phyloP scores from a whole-genome alignment of 2,113 vertebrate genomes.

The Furnarius figulus region DNA sequence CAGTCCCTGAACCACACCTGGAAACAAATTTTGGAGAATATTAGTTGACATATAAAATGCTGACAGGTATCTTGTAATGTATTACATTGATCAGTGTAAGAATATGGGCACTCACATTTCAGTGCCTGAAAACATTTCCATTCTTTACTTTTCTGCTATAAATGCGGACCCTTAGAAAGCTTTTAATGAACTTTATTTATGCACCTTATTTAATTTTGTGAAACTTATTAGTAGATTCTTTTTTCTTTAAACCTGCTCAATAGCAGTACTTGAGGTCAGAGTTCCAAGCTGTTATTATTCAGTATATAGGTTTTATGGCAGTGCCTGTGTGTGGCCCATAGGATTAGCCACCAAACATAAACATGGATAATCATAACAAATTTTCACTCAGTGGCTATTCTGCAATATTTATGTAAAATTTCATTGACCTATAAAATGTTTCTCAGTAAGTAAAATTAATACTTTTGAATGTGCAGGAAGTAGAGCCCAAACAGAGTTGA shows the following conservation, averaged over 20 bases:
- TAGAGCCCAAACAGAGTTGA: not conserved
- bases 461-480: constrained; percentile 16
- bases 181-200: not conserved
- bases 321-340: constrained; percentile 35
- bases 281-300: not conserved
- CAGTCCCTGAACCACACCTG: not conserved
- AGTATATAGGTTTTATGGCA: not conserved
- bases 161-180: not conserved
- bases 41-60: not conserved
- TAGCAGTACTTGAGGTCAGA: not conserved
- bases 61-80: not conserved
- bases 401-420: constrained; percentile 49
- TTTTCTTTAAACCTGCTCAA: not conserved
- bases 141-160: not conserved
- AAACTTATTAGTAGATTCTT: not conserved
- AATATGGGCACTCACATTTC: not conserved
- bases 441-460: constrained; percentile 24
- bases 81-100: not conserved
- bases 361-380: constrained; percentile 16
- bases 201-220: not conserved
- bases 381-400: constrained; percentile 28
- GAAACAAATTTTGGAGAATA: not conserved
- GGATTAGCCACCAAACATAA: constrained; percentile 34
- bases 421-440: constrained; percentile 40
- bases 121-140: not conserved